Evolutionary conservation across 2,113 vertebrate genomes (phyloP).

Genomic region (Melanocharis versteri): DNA sequence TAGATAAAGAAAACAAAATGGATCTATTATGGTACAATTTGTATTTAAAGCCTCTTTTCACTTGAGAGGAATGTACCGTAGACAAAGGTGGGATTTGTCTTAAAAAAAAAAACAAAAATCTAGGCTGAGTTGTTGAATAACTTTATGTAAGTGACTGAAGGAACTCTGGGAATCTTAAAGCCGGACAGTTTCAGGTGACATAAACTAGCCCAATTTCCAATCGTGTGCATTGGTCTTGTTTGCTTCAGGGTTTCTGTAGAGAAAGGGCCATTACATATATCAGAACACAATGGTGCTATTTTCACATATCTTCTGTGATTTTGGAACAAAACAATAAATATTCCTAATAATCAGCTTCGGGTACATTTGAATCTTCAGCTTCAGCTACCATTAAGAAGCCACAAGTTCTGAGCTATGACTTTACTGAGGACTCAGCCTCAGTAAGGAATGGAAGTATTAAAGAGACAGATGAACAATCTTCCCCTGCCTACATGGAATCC

Average conservation of each 20-base stretch:
- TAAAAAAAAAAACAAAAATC: background rate
- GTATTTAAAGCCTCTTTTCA: background rate
- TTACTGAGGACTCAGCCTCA: background rate
- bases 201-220: background rate
- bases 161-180: background rate
- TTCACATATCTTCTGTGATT: background rate
- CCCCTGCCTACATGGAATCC: background rate
- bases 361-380: background rate
- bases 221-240: background rate
- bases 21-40: background rate
- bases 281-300: background rate
- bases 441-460: background rate
- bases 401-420: background rate
- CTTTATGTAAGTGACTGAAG: background rate
- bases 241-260: background rate
- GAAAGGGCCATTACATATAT: background rate
- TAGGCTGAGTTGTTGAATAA: background rate
- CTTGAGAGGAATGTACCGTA: background rate
- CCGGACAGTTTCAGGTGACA: background rate
- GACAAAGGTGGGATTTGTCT: background rate
- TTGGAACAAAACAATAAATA: background rate
- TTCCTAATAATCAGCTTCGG: background rate
- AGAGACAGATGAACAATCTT: background rate
- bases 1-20: background rate
- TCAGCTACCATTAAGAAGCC: background rate